Evolutionary conservation across 2,113 vertebrate genomes (phyloP).

Genomic region (Oenanthe oenanthe): DNA sequence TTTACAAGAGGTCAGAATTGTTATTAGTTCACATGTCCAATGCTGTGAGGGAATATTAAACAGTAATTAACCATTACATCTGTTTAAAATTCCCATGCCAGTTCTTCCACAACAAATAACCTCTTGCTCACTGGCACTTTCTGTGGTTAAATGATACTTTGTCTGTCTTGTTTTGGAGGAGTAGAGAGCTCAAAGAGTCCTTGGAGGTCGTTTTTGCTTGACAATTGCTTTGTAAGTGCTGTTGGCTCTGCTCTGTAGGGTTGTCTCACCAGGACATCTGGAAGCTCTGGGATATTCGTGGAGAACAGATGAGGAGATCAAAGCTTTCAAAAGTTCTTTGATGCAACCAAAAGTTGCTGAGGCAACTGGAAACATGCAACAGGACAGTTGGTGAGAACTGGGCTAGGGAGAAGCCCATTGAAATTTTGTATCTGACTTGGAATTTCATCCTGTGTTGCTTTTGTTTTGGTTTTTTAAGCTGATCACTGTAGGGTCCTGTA

Average conservation of each 20-base stretch:
- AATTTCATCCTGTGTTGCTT: neutral
- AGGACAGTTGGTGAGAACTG: neutral
- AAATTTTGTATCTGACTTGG: neutral
- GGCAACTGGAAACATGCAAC: neutral
- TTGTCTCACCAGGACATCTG: neutral
- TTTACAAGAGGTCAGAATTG: neutral
- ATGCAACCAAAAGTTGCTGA: neutral
- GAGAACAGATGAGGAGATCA: neutral
- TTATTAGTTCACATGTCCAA: neutral
- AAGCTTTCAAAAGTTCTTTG: neutral
- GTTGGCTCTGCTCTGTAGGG: neutral
- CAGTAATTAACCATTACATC: constrained; percentile 29
- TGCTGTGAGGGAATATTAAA: neutral
- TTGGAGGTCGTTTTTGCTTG: neutral
- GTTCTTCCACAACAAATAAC: constrained; percentile 9
- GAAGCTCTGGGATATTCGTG: neutral
- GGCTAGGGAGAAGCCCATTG: neutral
- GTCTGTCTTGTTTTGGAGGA: neutral
- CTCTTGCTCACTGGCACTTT: constrained; percentile 6
- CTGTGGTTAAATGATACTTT: neutral
- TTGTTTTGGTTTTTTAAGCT: neutral
- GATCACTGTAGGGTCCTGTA: neutral
- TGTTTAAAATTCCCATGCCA: constrained; percentile 23
- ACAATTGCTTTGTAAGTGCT: neutral
- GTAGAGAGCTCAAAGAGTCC: neutral